Evolutionary conservation across 2,113 vertebrate species (phyloP).

Genomic region (Procavia capensis): DNA sequence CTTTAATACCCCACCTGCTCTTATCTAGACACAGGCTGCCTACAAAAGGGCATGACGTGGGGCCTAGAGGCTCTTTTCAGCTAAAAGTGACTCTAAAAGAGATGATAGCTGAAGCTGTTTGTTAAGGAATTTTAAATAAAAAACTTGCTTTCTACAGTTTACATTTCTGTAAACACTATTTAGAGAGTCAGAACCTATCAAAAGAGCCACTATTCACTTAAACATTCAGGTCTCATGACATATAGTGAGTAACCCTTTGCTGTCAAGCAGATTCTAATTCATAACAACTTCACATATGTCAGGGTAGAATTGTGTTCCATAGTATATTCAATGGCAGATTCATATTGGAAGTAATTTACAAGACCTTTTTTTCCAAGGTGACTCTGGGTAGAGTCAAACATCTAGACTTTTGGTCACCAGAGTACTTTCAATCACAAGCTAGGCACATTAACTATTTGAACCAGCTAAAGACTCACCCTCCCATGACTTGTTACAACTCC

Average conservation of each 20-base stretch:
- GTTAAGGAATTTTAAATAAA: not conserved
- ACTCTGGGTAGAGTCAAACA: not conserved
- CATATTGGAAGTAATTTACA: not conserved
- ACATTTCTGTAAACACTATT: not conserved
- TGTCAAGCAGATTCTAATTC: not conserved
- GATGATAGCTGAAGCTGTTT: not conserved
- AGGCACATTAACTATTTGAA: not conserved
- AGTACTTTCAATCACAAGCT: not conserved
- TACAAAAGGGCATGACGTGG: not conserved
- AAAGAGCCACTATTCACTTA: not conserved
- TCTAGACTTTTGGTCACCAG: not conserved
- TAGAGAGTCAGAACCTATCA: not conserved
- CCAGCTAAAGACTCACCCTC: not conserved
- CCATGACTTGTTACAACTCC: not conserved
- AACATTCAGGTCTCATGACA: not conserved
- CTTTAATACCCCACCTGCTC: not conserved
- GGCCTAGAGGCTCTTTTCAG: not conserved
- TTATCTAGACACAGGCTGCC: too few relatives aligned
- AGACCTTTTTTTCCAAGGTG: not conserved
- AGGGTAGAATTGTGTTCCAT: not conserved
- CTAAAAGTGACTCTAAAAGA: not conserved
- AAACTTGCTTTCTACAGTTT: not conserved
- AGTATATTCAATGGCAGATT: not conserved
- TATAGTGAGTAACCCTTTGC: not conserved
- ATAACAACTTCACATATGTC: not conserved